These are phyloP conservation scores for Tauraco hartlaubi DNA, from an alignment of 2,797 vertebrate genomes.

Conservation along the genomic window DNA sequence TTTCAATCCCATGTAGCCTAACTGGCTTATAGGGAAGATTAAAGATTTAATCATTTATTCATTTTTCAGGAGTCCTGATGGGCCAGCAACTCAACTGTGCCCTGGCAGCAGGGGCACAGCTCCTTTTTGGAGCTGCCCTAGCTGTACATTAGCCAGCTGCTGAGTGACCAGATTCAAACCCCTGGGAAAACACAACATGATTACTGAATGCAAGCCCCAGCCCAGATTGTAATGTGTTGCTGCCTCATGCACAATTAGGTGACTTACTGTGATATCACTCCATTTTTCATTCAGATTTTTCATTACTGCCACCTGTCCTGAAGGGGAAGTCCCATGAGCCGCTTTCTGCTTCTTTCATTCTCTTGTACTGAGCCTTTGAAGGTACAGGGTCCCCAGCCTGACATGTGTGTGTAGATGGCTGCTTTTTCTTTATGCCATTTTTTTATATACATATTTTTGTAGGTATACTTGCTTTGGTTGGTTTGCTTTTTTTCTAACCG, in stretches of 20 bases:
- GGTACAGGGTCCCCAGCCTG: constrained; percentile 76
- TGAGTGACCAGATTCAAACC: background rate
- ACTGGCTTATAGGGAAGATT: background rate
- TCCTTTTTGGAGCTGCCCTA: background rate
- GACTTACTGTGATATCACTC: constrained; percentile 65
- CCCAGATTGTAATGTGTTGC: constrained; percentile 21
- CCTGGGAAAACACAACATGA: background rate
- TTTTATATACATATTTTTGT: constrained; percentile 17
- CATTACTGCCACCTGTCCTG: constrained; percentile 75
- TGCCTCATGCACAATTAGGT: background rate
- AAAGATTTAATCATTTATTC: background rate
- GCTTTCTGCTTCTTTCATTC: constrained; percentile 76
- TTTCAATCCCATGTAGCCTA: background rate
- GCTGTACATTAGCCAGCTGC: background rate
- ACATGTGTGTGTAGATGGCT: constrained; percentile 57
- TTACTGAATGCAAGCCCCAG: background rate
- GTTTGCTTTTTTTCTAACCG: constrained; percentile 71
- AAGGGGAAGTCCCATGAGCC: constrained; percentile 69
- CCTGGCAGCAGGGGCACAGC: background rate
- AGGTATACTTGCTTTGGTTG: constrained; percentile 70
- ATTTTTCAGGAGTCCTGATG: background rate
- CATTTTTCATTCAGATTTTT: constrained; percentile 77
- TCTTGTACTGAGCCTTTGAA: constrained; percentile 76
- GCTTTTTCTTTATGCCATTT: constrained; percentile 70
- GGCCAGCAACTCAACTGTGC: background rate